These are phyloP conservation scores for Microctenopoma steveboyesi DNA, from an alignment of 2,797 vertebrate species.

Conservation along the genomic window DNA sequence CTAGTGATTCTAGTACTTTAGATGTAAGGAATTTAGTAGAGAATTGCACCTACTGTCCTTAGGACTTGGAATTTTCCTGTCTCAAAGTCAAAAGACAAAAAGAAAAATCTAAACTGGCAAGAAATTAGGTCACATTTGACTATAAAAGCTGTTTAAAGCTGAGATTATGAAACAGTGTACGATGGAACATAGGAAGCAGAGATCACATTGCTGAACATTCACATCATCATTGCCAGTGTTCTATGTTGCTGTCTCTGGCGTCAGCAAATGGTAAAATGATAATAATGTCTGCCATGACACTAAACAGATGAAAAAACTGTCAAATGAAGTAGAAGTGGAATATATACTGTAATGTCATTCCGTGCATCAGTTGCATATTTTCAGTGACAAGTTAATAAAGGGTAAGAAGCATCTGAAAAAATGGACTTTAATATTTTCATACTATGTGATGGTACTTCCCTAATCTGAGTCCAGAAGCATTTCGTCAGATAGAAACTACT, in stretches of 20 bases:
- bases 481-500: constrained; percentile 14
- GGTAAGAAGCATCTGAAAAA: constrained; percentile 5
- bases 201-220: background rate
- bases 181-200: constrained; percentile 5
- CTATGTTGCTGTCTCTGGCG: background rate
- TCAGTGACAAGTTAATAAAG: constrained; percentile 15
- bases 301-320: constrained; percentile 33
- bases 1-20: constrained; percentile 3
- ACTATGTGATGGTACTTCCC: constrained; percentile 30
- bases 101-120: background rate
- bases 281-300: constrained; percentile 21
- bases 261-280: constrained; percentile 3
- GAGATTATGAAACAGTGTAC: background rate
- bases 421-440: constrained; percentile 25
- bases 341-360: constrained; percentile 1
- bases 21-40: constrained; percentile 9
- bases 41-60: background rate
- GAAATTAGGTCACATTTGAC: background rate
- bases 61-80: background rate
- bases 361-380: constrained; percentile 3
- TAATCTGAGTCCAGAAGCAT: constrained; percentile 18
- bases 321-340: constrained; percentile 13
- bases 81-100: background rate
- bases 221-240: background rate
- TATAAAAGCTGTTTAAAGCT: background rate